Conservation (phyloP, 2,888 invertebrate genomes). For the Idaea straminata region DNA sequence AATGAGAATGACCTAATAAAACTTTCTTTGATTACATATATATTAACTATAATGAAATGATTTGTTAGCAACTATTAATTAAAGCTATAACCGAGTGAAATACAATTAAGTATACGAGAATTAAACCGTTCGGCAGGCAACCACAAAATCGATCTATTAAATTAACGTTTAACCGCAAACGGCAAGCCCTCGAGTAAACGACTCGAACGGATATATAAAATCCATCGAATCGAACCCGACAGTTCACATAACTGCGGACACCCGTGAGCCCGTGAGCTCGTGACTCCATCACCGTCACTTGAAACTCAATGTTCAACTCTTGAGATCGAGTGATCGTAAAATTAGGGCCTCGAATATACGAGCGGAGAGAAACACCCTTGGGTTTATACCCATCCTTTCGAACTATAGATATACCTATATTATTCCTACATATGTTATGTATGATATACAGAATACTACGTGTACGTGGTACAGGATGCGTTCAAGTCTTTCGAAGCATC, state of each 20-base stretch:
- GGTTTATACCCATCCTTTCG: slow-evolving; percentile 21
- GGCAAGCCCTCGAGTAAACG: slow-evolving; percentile 48
- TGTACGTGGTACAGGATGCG: slow-evolving; percentile 20
- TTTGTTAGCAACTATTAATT: too few species aligned
- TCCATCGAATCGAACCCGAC: slow-evolving; percentile 70
- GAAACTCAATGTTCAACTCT: slow-evolving; percentile 69
- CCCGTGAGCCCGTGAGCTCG: slow-evolving; percentile 23
- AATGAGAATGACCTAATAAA: too few species aligned
- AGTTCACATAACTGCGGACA: slow-evolving; percentile 62
- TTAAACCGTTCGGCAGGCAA: slow-evolving; percentile 38
- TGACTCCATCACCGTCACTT: slow-evolving; percentile 66
- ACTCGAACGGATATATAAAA: slow-evolving; percentile 65
- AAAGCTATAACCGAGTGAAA: neutral
- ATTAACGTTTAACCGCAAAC: slow-evolving; percentile 64
- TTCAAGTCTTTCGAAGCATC: slow-evolving; percentile 26
- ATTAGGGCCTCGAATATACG: slow-evolving; percentile 57
- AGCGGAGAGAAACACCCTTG: slow-evolving; percentile 19
- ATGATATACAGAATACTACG: slow-evolving; percentile 6
- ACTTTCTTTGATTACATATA: too few species aligned
- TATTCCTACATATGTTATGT: neutral
- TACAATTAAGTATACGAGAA: slow-evolving; percentile 8
- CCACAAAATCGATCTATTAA: slow-evolving; percentile 61
- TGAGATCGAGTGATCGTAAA: slow-evolving; percentile 69
- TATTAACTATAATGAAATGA: too few species aligned
- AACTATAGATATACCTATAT: slow-evolving; percentile 20